Evolutionary conservation across 1,140 invertebrate genomes (phyloP).

Genomic region (Agrypnia vestita): DNA sequence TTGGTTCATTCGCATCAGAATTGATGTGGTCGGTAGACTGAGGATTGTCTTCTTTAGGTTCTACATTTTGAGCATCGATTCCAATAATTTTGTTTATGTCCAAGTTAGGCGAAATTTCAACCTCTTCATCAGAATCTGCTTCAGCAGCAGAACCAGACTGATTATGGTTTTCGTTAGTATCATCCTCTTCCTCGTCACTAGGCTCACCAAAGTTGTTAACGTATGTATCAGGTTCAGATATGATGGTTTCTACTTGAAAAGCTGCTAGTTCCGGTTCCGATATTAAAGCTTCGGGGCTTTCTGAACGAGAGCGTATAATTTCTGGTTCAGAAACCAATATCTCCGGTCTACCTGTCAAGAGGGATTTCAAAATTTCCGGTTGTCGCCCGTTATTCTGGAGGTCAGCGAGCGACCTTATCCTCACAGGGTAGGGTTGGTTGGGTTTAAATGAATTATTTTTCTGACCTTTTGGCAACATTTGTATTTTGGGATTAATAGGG

Average conservation of each 20-base stretch:
- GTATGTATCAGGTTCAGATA: slow-evolving; percentile 68
- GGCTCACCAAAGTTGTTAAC: slow-evolving; percentile 38
- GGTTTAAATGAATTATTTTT: background rate
- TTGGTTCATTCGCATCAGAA: slow-evolving; percentile 27
- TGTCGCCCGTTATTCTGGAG: slow-evolving; percentile 60
- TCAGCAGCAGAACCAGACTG: slow-evolving; percentile 50
- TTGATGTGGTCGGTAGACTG: background rate
- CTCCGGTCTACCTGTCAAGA: slow-evolving; percentile 69
- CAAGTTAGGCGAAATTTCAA: slow-evolving; percentile 47
- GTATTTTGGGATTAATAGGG: slow-evolving; percentile 68
- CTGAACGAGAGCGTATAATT: slow-evolving; percentile 67
- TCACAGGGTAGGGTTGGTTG: slow-evolving; percentile 36
- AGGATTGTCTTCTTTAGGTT: slow-evolving; percentile 45
- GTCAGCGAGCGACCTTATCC: slow-evolving; percentile 44
- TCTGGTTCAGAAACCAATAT: slow-evolving; percentile 69
- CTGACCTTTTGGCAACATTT: slow-evolving; percentile 61
- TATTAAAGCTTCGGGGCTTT: slow-evolving; percentile 70
- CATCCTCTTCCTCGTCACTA: slow-evolving; percentile 33
- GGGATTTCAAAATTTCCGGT: slow-evolving; percentile 71
- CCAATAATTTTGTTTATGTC: slow-evolving; percentile 61
- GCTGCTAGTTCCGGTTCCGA: slow-evolving; percentile 71
- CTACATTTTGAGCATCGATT: slow-evolving; percentile 59
- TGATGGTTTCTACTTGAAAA: slow-evolving; percentile 71
- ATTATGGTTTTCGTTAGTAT: slow-evolving; percentile 8
- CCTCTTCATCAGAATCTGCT: slow-evolving; percentile 53